These are phyloP conservation scores for Dynastes hyllus DNA, from an alignment of 2,888 invertebrate genomes.

Conservation along the genomic window DNA sequence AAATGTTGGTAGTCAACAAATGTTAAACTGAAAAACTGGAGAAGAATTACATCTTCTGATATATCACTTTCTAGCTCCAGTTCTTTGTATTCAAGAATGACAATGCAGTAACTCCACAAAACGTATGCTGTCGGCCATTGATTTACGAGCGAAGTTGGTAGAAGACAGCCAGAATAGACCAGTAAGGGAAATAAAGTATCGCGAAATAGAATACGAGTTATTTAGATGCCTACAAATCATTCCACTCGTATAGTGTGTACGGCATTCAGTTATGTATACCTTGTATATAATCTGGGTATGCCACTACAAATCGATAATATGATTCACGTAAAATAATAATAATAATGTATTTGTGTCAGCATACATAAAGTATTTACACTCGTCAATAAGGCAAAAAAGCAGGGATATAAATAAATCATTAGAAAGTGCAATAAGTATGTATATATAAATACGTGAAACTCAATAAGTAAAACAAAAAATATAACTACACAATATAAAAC, in stretches of 20 bases:
- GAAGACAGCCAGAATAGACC: slow-evolving; percentile 60
- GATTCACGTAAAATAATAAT: background rate
- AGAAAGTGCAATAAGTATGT: no score
- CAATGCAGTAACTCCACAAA: slow-evolving; percentile 59
- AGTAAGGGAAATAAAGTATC: slow-evolving; percentile 69
- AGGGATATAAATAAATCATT: no score
- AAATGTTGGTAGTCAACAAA: no score
- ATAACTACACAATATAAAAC: no score
- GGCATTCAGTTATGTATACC: background rate
- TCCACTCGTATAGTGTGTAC: slow-evolving; percentile 48
- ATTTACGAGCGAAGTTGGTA: slow-evolving; percentile 65
- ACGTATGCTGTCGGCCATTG: slow-evolving; percentile 69
- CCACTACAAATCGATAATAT: background rate
- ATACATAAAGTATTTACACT: no score
- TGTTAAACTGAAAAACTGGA: background rate
- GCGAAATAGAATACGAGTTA: slow-evolving; percentile 71
- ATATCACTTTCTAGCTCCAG: slow-evolving; percentile 43
- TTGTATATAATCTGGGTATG: background rate
- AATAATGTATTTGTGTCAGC: no score
- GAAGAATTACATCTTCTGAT: slow-evolving; percentile 18
- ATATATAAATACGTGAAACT: no score
- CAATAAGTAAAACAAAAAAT: no score
- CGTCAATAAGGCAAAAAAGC: no score
- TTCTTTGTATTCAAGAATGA: slow-evolving; percentile 54
- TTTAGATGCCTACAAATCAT: slow-evolving; percentile 70